Evolutionary conservation across 2,113 vertebrate species (phyloP), one percentile per base, ranked within the genome.

Genomic region (Helogale parvula): DNA sequence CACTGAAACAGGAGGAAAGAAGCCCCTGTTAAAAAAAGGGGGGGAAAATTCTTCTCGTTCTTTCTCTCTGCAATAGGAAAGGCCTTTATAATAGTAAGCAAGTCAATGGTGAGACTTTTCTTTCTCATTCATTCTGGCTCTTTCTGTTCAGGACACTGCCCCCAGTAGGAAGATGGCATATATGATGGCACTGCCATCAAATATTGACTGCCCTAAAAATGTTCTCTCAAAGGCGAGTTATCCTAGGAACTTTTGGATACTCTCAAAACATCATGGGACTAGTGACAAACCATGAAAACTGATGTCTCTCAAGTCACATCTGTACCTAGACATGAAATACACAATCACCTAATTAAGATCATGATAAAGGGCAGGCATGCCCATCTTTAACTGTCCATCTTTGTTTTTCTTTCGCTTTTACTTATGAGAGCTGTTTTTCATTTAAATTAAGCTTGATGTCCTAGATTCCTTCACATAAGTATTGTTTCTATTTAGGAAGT

Each of bases 401-500:
- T 96, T 69, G n/a, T 16, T 93, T 84, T 93, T 17, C 21, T 90
- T 94, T 93, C 11, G 25, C 35, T 69, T 92, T 92, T 77, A 72
- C 86, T 91, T 88, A 85, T 38, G 14, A 93, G 7, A 1, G 17
- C 16, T 71, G 4, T 71, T 87, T 95, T 79, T 35, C n/a, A 77
- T 38, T 77, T 68, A 89, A 91, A 41, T 93, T 93, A 72, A 93
- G 6, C 11, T 71, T 93, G 4, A 9, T 57, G 1, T 71, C 29
- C 50, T 88, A 76, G 2, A 5, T 66, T 29, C 15, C 4, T 69
- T 45, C 57, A 63, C 23, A 63, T 66, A 76, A 21, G 65, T 27
- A 33, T 54, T 85, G 45, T 25, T 76, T 93, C 89, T 89, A 76
- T 50, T 89, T 89, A 65, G 3, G 5, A 45, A 81, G 10, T 89